phyloP scores from a whole-genome alignment of 2,797 vertebrate species.

The Todus mexicanus region DNA sequence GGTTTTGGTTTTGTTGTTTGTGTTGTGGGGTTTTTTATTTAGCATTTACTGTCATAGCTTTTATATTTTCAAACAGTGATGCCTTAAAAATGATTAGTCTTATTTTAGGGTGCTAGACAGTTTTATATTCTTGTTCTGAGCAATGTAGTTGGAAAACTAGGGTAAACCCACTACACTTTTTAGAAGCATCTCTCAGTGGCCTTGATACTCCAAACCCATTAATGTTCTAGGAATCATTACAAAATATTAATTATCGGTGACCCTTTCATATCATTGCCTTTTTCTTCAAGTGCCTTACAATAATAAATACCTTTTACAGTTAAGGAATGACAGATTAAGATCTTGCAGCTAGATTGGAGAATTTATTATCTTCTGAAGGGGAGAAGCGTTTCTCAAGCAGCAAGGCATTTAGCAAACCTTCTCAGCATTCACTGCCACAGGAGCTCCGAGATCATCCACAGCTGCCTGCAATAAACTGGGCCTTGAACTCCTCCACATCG shows the following conservation, averaged over 20 bases:
- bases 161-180: not conserved
- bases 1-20: no score
- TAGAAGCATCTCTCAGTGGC: not conserved
- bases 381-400: not conserved
- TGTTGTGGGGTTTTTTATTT: not conserved
- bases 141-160: not conserved
- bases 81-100: not conserved
- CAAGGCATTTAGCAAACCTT: not conserved
- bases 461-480: not conserved
- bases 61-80: not conserved
- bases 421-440: not conserved
- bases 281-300: not conserved
- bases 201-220: not conserved
- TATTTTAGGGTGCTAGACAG: not conserved
- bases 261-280: not conserved
- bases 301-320: not conserved
- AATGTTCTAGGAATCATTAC: not conserved
- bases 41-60: not conserved
- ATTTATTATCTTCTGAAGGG: not conserved
- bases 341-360: not conserved
- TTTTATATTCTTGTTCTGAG: not conserved
- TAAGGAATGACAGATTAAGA: not conserved
- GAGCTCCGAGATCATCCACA: not conserved
- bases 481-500: not conserved
- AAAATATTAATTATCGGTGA: not conserved